These are phyloP conservation scores for Procambarus clarkii DNA, from an alignment of 1,140 invertebrate species.

Conservation along the genomic window DNA sequence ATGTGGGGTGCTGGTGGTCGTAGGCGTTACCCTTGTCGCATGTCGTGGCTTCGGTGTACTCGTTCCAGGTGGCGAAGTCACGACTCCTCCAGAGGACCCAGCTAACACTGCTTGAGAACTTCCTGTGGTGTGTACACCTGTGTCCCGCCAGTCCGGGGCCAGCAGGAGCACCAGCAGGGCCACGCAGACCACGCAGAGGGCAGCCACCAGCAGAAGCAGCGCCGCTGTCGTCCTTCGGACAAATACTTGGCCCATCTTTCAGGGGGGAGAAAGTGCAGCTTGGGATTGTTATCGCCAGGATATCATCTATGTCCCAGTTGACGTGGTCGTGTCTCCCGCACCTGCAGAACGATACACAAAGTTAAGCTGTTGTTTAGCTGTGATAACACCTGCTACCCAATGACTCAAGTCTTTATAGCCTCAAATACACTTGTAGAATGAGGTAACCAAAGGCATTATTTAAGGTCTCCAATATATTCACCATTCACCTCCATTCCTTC, in stretches of 20 bases:
- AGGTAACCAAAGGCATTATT: too few species aligned
- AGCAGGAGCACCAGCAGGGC: constrained; percentile 64
- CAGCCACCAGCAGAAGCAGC: constrained; percentile 57
- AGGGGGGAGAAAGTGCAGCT: too few species aligned
- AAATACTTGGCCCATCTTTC: constrained; percentile 63
- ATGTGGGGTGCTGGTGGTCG: not conserved
- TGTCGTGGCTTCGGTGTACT: not conserved
- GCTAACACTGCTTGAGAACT: not conserved
- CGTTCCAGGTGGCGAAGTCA: not conserved
- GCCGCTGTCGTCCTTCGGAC: constrained; percentile 52
- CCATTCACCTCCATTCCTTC: too few species aligned
- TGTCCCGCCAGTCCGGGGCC: constrained; percentile 42
- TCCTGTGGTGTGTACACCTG: constrained; percentile 10
- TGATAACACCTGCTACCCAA: not conserved
- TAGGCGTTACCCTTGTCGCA: not conserved
- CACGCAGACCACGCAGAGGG: constrained; percentile 51
- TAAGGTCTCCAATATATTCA: too few species aligned
- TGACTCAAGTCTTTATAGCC: too few species aligned
- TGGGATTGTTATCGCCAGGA: not conserved
- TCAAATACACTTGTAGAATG: too few species aligned
- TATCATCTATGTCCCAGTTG: not conserved
- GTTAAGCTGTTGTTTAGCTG: not conserved
- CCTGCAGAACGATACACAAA: not conserved
- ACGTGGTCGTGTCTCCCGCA: not conserved
- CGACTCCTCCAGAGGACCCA: not conserved